phyloP scores from a whole-genome alignment of 2,888 invertebrate species.

The Ichneumoninae sp. region DNA sequence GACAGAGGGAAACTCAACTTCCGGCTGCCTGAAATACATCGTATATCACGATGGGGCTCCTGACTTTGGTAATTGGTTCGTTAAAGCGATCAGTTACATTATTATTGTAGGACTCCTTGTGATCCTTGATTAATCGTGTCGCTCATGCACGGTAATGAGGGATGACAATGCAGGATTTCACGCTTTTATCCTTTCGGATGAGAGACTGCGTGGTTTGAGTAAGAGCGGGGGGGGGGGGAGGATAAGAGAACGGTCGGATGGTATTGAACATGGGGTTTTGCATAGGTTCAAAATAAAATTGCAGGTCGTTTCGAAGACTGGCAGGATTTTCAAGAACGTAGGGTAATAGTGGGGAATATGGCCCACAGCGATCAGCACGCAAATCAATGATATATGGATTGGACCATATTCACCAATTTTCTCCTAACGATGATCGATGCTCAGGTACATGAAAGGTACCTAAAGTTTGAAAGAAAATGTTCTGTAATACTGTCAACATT shows the following conservation, averaged over 20 bases:
- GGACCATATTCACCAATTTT: neutral
- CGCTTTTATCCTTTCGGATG: neutral
- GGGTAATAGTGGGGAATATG: too few relatives aligned
- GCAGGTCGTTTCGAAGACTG: neutral
- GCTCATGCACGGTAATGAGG: conserved; percentile 39
- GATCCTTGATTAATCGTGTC: conserved; percentile 52
- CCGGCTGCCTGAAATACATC: conserved; percentile 17
- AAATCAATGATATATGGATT: too few relatives aligned
- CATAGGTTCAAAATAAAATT: too few relatives aligned
- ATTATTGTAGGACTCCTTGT: conserved; percentile 28
- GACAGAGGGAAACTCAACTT: conserved; percentile 13
- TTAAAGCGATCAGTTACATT: conserved; percentile 35
- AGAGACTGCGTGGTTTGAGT: too few relatives aligned
- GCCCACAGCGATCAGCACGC: too few relatives aligned
- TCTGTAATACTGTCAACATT: too few relatives aligned
- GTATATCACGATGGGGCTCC: conserved; percentile 31
- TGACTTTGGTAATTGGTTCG: conserved; percentile 56
- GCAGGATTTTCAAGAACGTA: neutral
- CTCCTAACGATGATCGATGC: neutral
- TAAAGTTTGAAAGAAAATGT: too few relatives aligned
- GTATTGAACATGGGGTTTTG: too few relatives aligned
- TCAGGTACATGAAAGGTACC: too few relatives aligned
- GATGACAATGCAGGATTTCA: conserved; percentile 21
- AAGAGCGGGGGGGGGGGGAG: too few relatives aligned
- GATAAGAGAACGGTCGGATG: too few relatives aligned